Percentiles rank a stretch among this genome's conserved stretches.
Evolutionary conservation across 2,888 invertebrate species (phyloP).

Genomic region (Rhopalosiphum nymphaeae): DNA sequence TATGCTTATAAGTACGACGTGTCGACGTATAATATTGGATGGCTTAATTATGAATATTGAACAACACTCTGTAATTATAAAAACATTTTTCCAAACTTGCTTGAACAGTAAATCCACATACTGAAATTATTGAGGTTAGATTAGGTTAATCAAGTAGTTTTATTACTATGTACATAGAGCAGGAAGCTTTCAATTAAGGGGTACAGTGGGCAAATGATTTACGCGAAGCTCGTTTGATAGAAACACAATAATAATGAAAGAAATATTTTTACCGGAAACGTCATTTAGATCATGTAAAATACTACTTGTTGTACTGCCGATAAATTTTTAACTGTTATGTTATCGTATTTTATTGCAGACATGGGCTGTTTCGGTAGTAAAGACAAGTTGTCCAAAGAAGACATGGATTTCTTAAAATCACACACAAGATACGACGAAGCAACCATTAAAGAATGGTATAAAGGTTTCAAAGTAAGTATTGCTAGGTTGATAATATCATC

Average conservation of each 20-base stretch:
- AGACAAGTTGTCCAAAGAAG: conserved; percentile 97
- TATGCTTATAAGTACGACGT: not conserved
- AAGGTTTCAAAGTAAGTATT: conserved; percentile 94
- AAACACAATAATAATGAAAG: conserved; percentile 34
- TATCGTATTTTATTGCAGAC: conserved; percentile 22
- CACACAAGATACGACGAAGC: conserved; percentile 98
- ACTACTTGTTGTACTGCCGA: not conserved
- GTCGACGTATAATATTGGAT: not conserved
- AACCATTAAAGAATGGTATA: conserved; percentile 99
- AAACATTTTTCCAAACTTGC: conserved; percentile 31
- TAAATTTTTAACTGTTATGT: not conserved
- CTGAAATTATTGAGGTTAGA: conserved; percentile 34
- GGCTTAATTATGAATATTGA: not conserved
- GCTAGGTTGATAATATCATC: not conserved
- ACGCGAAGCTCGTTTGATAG: not conserved
- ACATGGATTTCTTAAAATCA: conserved; percentile 97
- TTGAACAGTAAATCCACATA: not conserved
- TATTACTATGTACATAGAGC: not conserved
- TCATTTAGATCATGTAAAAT: not conserved
- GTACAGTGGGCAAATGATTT: not conserved
- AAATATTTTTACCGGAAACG: conserved; percentile 27
- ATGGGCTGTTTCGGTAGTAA: conserved; percentile 97
- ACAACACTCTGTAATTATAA: not conserved
- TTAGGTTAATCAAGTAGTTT: conserved; percentile 18
- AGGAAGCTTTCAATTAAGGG: conserved; percentile 54